phyloP scores from a whole-genome alignment of 2,113 vertebrate species.

The Thamnophis sirtalis region DNA sequence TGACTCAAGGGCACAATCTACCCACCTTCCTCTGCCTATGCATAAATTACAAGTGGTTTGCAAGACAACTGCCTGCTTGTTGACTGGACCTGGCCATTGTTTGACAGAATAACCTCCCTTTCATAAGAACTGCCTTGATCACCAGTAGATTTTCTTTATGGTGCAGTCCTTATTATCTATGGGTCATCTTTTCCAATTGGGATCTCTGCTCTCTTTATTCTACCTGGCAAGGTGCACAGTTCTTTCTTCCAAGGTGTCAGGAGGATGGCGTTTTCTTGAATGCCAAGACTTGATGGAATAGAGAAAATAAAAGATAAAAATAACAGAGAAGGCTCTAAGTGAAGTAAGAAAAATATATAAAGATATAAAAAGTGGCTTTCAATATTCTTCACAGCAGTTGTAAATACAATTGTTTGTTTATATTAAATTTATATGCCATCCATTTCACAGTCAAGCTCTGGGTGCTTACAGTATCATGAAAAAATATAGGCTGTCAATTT shows the following conservation, averaged over 20 bases:
- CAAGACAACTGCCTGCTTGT: not conserved
- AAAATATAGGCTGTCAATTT: not conserved
- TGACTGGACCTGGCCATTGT: not conserved
- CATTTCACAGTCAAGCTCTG: not conserved
- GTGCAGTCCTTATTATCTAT: too few relatives aligned
- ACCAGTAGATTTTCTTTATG: not conserved
- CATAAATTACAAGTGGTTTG: not conserved
- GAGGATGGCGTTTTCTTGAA: too few relatives aligned
- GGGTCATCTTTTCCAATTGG: too few relatives aligned
- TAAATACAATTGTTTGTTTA: not conserved
- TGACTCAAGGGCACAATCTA: not conserved
- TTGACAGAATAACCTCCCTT: not conserved
- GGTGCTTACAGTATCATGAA: not conserved
- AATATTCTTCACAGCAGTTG: not conserved
- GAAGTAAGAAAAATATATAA: not conserved
- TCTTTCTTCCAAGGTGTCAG: too few relatives aligned
- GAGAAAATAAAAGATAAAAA: too few relatives aligned
- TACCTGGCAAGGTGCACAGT: too few relatives aligned
- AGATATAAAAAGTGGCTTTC: not conserved
- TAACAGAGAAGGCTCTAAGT: not conserved
- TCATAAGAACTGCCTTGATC: not conserved
- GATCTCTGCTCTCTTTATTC: too few relatives aligned
- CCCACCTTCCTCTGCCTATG: too few relatives aligned
- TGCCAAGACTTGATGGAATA: not conserved
- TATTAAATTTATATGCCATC: not conserved